These are phyloP conservation scores for Babyrousa celebensis DNA, from an alignment of 2,797 vertebrate genomes.

Conservation along the genomic window DNA sequence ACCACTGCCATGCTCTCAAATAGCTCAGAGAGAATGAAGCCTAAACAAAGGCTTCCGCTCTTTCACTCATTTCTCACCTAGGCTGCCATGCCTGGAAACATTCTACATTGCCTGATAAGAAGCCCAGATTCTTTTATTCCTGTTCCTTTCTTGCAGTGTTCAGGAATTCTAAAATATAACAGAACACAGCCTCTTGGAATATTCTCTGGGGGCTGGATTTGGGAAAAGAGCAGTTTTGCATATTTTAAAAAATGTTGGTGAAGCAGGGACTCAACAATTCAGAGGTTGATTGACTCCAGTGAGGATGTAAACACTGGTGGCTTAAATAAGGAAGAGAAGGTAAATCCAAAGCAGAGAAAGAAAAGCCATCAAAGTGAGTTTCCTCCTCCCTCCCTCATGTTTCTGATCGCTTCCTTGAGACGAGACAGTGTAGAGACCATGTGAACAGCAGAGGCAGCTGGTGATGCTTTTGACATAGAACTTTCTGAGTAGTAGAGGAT, in stretches of 20 bases:
- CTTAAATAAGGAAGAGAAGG: background rate
- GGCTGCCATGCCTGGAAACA: background rate
- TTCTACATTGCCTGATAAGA: background rate
- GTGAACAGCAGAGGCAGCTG: background rate
- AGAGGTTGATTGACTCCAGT: background rate
- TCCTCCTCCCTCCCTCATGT: rapidly evolving
- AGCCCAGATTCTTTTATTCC: background rate
- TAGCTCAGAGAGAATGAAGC: background rate
- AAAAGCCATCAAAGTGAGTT: too few relatives aligned
- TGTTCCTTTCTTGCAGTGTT: background rate
- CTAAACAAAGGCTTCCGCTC: background rate
- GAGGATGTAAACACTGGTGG: background rate
- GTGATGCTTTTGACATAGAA: background rate
- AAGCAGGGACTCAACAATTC: background rate
- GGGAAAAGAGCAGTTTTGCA: background rate
- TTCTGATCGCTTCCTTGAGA: background rate
- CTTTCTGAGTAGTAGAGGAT: background rate
- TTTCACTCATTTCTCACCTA: background rate
- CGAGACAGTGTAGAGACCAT: background rate
- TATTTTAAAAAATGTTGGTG: background rate
- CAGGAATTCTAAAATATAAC: background rate
- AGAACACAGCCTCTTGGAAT: background rate
- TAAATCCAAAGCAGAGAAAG: background rate
- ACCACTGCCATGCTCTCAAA: background rate
- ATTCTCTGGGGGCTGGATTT: background rate